Conservation (phyloP, 2,113 vertebrate genomes). For the Zapus hudsonius region DNA sequence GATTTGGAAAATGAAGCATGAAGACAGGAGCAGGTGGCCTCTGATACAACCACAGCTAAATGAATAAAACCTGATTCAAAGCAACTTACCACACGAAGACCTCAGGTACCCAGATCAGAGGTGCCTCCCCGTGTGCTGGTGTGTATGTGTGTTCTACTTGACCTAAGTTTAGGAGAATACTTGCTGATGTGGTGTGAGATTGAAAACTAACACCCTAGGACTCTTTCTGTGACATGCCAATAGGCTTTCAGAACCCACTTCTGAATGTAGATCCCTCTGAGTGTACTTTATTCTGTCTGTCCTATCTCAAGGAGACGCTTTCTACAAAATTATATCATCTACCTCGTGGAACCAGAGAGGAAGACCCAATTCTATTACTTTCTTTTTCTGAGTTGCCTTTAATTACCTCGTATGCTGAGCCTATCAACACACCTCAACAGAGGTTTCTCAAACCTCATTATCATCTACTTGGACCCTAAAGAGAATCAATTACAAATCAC, state of each 20-base stretch:
- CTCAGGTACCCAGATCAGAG: not conserved
- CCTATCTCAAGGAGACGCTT: not conserved
- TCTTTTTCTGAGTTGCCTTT: not conserved
- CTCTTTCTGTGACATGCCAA: not conserved
- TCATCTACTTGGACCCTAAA: not conserved
- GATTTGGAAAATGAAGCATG: not conserved
- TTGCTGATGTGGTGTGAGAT: not conserved
- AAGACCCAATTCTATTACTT: not conserved
- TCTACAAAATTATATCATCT: not conserved
- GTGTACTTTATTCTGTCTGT: not conserved
- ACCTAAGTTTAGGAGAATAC: not conserved
- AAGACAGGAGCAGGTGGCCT: not conserved
- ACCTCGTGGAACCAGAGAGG: not conserved
- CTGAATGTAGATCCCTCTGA: not conserved
- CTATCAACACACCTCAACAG: not conserved
- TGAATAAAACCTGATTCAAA: not conserved
- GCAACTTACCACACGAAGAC: fast-evolving
- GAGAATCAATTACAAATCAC: not conserved
- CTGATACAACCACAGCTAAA: not conserved
- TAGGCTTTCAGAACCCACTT: not conserved
- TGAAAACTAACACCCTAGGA: not conserved
- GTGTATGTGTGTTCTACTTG: not conserved
- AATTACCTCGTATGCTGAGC: not conserved
- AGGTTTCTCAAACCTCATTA: not conserved
- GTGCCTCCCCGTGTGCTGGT: not conserved